Percentiles rank a stretch among this genome's conserved stretches.
Evolutionary conservation across 2,113 vertebrate species (phyloP).

Genomic region (Mungos mungo): DNA sequence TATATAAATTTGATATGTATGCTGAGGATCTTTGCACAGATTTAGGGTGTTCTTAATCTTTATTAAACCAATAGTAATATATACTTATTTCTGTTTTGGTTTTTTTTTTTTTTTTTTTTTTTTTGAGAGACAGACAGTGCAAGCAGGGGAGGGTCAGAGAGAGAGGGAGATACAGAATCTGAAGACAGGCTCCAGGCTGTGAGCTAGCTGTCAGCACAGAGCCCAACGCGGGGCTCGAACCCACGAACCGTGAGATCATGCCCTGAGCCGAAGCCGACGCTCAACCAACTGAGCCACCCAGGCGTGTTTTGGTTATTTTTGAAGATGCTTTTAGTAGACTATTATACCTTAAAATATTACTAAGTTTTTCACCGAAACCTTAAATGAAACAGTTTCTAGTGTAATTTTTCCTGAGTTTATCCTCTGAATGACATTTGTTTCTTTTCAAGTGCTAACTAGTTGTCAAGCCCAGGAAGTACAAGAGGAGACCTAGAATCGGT

Average conservation of each 20-base stretch:
- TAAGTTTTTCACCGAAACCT: not conserved
- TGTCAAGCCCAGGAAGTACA: not conserved
- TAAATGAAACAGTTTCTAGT: not conserved
- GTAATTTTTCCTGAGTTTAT: not conserved
- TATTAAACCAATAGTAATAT: not conserved
- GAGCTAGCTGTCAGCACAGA: no score
- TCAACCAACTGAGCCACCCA: no score
- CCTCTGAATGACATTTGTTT: not conserved
- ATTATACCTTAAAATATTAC: conserved; percentile 1
- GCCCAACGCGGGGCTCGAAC: no score
- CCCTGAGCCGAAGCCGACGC: no score
- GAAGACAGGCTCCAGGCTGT: no score
- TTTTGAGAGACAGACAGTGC: no score
- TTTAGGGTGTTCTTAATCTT: conserved; percentile 40
- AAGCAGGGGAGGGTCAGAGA: no score
- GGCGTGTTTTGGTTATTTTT: conserved; percentile 28
- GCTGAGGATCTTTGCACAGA: not conserved
- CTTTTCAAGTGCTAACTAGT: not conserved
- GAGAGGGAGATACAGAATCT: no score
- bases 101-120: not conserved
- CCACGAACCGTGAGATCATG: no score
- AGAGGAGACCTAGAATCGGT: not conserved
- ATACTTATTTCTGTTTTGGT: conserved; percentile 10
- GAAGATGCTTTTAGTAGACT: not conserved
- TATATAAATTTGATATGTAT: not conserved